phyloP scores from a whole-genome alignment of 2,888 invertebrate species.

The Acholoe squamosa region DNA sequence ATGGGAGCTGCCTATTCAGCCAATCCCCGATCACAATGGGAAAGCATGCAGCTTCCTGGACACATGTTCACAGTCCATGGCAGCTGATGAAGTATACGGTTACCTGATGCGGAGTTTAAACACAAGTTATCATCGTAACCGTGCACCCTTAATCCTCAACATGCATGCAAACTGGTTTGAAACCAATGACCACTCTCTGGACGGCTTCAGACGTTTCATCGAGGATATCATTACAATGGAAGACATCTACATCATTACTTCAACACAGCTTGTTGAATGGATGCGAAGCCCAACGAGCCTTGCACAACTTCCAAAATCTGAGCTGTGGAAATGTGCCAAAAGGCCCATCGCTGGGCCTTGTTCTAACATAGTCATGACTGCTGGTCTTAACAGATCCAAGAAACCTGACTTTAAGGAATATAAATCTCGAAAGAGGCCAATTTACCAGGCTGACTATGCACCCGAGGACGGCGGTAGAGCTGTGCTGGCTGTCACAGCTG shows the following conservation, averaged over 20 bases:
- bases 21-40: conserved; percentile 71
- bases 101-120: conserved; percentile 90
- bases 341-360: background rate
- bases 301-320: background rate
- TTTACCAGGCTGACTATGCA: background rate
- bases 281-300: conserved; percentile 75
- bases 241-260: conserved; percentile 77
- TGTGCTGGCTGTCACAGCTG: background rate
- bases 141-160: conserved; percentile 91
- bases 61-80: conserved; percentile 72
- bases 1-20: conserved; percentile 88
- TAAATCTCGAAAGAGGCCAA: background rate
- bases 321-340: background rate
- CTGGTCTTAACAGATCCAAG: background rate
- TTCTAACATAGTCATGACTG: background rate
- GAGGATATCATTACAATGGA: conserved; percentile 74
- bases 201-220: background rate
- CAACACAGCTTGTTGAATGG: conserved; percentile 77
- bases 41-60: conserved; percentile 74
- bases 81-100: conserved; percentile 71
- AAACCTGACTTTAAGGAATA: background rate
- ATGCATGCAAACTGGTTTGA: conserved; percentile 92
- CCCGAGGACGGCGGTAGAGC: background rate
- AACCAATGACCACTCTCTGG: background rate
- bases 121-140: conserved; percentile 86